Conservation (phyloP, 2,797 vertebrate species). For the Columba guinea region DNA sequence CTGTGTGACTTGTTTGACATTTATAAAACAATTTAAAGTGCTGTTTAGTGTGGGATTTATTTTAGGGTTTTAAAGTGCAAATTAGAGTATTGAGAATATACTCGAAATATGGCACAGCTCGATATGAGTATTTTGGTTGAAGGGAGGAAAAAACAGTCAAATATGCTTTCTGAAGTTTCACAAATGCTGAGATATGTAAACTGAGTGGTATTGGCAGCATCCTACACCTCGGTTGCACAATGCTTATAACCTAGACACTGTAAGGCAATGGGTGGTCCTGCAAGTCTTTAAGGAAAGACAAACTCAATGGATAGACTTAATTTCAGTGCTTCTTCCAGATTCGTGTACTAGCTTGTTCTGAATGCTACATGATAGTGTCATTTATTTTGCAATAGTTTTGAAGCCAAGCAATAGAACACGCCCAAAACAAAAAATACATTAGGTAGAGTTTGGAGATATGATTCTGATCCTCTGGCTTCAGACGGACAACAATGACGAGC, state of each 20-base stretch:
- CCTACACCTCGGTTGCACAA: slow-evolving; percentile 66
- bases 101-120: slow-evolving; percentile 65
- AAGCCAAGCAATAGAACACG: slow-evolving; percentile 1
- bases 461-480: slow-evolving; percentile 18
- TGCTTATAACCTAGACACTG: slow-evolving; percentile 58
- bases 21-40: slow-evolving; percentile 54
- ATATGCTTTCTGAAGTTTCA: slow-evolving; percentile 17
- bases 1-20: slow-evolving; percentile 58
- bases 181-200: background rate
- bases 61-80: slow-evolving; percentile 51
- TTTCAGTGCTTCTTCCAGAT: background rate
- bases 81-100: slow-evolving; percentile 59
- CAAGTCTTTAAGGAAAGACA: slow-evolving; percentile 15
- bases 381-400: background rate
- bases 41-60: slow-evolving; percentile 26
- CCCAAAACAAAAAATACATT: background rate
- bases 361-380: background rate
- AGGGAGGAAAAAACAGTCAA: slow-evolving; percentile 35
- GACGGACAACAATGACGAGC: background rate
- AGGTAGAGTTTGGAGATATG: background rate
- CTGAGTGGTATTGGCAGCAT: background rate
- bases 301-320: background rate
- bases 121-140: slow-evolving; percentile 41
- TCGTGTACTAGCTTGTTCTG: background rate
- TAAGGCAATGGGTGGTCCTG: slow-evolving; percentile 40